Base-by-base conservation (phyloP, 2,113 vertebrate species). In the Caranx ignobilis region DNA sequence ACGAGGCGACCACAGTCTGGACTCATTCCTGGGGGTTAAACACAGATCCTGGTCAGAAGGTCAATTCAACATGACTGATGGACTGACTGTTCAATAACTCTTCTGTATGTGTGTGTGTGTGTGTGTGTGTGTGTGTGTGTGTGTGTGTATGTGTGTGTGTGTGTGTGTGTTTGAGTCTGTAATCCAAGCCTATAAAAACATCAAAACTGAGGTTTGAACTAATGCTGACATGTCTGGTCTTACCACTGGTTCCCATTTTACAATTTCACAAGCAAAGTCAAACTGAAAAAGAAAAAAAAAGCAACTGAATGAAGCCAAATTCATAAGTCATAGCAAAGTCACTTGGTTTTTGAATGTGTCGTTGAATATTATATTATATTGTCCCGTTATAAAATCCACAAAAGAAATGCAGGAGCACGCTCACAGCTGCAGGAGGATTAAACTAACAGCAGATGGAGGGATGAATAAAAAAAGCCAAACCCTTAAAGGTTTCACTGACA, bases 1-100 rank as follows among this genome's bases (percentile, higher is more conserved):
- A 76, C 94, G 94, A 10, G 98, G 98, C 7, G 97, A 96, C 98
- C 98, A 99, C 62, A 99, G 89, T 81, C 88, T 96, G 21, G 96
- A 93, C 89, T 97, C 96, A 52, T 94, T 90, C 92, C 98, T 99
- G 89, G 10, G 81, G 92, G 50, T 67, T n/a, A 63, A 75, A 71
- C 32, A 68, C 19, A 59, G 57, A 72, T 52, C 8, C 39, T 48
- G 62, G 57, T 87, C 56, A 68, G 47, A 71, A 37, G 34, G 41
- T 63, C 41, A 70, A 11, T 3, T n/a, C 18, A 12, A 6, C 10
- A 6, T 10, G 15, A 61, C 11, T 18, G n/a, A 78, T 66, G 54
- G 59, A 60, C 13, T n/a, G 10, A 60, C 13, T n/a, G 10, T 34
- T 74, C 6, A 54, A 75, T 32, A 9, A n/a, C 15, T 5, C 10